Evolutionary conservation across 2,888 invertebrate genomes (phyloP).

Genomic region (Eupithecia inturbata): DNA sequence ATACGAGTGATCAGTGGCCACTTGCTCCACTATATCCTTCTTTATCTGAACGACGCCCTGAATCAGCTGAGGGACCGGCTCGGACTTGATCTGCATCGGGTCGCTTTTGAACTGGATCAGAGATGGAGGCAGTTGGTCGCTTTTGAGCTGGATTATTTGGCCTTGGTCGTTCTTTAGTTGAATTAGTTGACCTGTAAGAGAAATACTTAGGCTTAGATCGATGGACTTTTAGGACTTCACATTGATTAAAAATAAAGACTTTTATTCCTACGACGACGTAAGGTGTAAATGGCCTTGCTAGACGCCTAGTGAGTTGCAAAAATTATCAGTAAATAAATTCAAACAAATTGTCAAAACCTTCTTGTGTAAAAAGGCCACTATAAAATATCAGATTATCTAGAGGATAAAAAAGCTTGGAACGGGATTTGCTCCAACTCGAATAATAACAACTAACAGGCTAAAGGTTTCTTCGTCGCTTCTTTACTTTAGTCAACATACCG

Average conservation of each 20-base stretch:
- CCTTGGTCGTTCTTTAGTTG: slow-evolving; percentile 74
- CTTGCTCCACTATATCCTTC: slow-evolving; percentile 61
- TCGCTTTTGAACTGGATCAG: slow-evolving; percentile 45
- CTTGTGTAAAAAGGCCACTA: too few relatives aligned
- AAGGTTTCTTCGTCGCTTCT: too few relatives aligned
- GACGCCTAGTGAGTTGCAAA: too few relatives aligned
- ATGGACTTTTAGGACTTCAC: background rate
- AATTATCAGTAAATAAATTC: too few relatives aligned
- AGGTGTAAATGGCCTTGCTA: too few relatives aligned
- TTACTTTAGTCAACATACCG: too few relatives aligned
- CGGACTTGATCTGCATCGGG: slow-evolving; percentile 52
- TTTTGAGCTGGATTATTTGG: slow-evolving; percentile 68
- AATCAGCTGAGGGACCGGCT: slow-evolving; percentile 42
- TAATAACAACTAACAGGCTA: too few relatives aligned
- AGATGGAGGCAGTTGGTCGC: slow-evolving; percentile 57
- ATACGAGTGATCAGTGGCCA: slow-evolving; percentile 70
- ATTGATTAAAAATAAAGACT: background rate
- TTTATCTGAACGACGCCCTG: slow-evolving; percentile 54
- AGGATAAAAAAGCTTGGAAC: too few relatives aligned
- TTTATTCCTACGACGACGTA: too few relatives aligned
- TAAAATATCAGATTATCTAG: too few relatives aligned
- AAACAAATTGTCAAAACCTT: too few relatives aligned
- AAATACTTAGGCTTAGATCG: background rate
- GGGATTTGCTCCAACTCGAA: too few relatives aligned
- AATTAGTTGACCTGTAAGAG: slow-evolving; percentile 63